phyloP scores from a whole-genome alignment of 1,140 invertebrate genomes.

The Ostrea denselamellosa region DNA sequence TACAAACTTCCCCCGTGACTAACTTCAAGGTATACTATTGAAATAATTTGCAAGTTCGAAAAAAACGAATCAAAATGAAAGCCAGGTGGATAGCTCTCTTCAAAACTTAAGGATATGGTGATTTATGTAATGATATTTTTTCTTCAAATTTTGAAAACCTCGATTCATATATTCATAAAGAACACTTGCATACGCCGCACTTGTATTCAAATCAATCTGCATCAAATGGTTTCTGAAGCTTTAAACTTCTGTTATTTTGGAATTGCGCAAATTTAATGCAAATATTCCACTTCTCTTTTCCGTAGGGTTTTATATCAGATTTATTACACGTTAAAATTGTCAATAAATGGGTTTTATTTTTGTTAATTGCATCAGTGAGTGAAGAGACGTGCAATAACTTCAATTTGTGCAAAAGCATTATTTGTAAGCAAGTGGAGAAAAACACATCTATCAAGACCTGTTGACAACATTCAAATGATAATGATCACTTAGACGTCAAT shows the following conservation, averaged over 20 bases:
- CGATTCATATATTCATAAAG: not conserved
- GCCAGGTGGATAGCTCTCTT: not conserved
- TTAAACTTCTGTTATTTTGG: not conserved
- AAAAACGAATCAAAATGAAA: not conserved
- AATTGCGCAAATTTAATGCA: not conserved
- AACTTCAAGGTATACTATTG: not conserved
- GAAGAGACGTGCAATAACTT: not conserved
- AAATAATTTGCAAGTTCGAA: not conserved
- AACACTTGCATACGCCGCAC: no score
- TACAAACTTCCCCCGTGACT: not conserved
- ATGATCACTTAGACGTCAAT: constrained; percentile 19
- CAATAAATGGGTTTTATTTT: not conserved
- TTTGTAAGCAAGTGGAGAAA: not conserved
- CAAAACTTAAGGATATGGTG: not conserved
- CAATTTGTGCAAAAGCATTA: not conserved
- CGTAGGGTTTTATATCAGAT: not conserved
- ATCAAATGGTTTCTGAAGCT: no score
- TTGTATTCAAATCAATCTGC: no score
- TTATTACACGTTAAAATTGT: not conserved
- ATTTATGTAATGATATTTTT: not conserved
- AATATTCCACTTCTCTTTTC: not conserved
- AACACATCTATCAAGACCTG: constrained; percentile 7
- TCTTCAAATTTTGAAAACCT: not conserved
- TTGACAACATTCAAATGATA: constrained; percentile 10
- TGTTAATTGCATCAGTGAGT: not conserved